These are phyloP conservation scores for Ovibos moschatus DNA, from an alignment of 2,113 vertebrate species.

Conservation along the genomic window DNA sequence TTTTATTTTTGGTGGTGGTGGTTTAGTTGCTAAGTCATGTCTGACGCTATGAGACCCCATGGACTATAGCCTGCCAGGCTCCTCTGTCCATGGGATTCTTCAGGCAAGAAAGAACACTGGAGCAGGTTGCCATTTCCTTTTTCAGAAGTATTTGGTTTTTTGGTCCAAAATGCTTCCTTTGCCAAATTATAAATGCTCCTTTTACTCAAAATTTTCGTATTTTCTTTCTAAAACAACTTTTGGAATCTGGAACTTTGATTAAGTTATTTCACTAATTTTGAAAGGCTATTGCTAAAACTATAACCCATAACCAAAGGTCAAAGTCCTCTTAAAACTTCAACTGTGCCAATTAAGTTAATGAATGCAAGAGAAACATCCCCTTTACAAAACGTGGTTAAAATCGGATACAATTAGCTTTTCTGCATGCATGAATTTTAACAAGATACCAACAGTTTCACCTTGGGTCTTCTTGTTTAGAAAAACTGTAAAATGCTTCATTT, in stretches of 20 bases:
- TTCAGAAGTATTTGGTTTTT: neutral
- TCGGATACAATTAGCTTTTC: conserved; percentile 63
- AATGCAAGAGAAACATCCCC: conserved; percentile 50
- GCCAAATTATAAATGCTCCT: neutral
- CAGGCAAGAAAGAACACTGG: neutral
- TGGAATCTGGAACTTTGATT: neutral
- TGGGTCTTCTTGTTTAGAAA: neutral
- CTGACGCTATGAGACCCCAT: neutral
- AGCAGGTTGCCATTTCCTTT: neutral
- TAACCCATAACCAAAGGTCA: conserved; percentile 51
- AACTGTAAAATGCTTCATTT: neutral
- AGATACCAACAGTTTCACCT: neutral
- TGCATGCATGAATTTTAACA: conserved; percentile 41
- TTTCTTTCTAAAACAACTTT: neutral
- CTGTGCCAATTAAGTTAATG: conserved; percentile 44
- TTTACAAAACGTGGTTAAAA: conserved; percentile 50
- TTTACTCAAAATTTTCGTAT: neutral
- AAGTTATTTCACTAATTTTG: conserved; percentile 66
- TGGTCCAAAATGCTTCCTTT: neutral
- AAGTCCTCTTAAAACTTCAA: conserved; percentile 57
- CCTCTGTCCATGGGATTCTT: neutral
- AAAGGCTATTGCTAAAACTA: conserved; percentile 66
- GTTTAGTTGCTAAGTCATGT: neutral
- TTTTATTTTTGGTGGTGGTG: neutral
- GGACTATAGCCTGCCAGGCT: neutral